Evolutionary conservation across 2,888 invertebrate species (phyloP).

Genomic region (Agonopterix heracliana): DNA sequence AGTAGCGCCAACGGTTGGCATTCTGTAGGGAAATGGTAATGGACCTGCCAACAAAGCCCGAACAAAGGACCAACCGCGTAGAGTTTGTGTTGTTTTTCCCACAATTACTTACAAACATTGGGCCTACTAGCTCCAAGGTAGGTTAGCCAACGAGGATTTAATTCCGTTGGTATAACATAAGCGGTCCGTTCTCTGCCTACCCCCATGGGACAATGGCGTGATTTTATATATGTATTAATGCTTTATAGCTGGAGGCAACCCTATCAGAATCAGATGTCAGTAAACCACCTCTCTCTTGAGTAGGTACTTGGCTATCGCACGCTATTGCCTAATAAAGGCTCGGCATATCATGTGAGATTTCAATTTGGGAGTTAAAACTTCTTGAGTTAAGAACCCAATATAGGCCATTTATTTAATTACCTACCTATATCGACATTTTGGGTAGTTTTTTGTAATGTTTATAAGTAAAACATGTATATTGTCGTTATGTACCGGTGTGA

Average conservation of each 20-base stretch:
- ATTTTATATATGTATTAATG: too few species aligned
- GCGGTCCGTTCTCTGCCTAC: too few species aligned
- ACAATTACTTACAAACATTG: too few species aligned
- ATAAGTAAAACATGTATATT: background rate
- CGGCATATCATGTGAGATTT: conserved; percentile 49
- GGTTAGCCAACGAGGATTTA: too few species aligned
- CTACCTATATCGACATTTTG: background rate
- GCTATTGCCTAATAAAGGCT: conserved; percentile 53
- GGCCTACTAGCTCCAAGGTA: too few species aligned
- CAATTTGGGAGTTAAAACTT: conserved; percentile 38
- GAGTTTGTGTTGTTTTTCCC: too few species aligned
- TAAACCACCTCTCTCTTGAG: conserved; percentile 23
- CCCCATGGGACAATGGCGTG: too few species aligned
- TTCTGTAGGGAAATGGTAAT: too few species aligned
- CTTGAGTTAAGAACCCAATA: background rate
- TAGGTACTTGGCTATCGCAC: conserved; percentile 39
- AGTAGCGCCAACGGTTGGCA: too few species aligned
- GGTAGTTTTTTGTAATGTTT: background rate
- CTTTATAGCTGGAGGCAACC: conserved; percentile 10
- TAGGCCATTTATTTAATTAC: background rate
- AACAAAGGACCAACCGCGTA: too few species aligned
- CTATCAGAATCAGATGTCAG: conserved; percentile 29
- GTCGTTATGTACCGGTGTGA: background rate
- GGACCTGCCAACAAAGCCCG: too few species aligned
- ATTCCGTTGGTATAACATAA: too few species aligned